A percentile compares a stretch with the other conserved stretches of the same genome.
These are phyloP conservation scores for Micronycteris hirsuta DNA, from an alignment of 2,113 vertebrate species.

Conservation along the genomic window DNA sequence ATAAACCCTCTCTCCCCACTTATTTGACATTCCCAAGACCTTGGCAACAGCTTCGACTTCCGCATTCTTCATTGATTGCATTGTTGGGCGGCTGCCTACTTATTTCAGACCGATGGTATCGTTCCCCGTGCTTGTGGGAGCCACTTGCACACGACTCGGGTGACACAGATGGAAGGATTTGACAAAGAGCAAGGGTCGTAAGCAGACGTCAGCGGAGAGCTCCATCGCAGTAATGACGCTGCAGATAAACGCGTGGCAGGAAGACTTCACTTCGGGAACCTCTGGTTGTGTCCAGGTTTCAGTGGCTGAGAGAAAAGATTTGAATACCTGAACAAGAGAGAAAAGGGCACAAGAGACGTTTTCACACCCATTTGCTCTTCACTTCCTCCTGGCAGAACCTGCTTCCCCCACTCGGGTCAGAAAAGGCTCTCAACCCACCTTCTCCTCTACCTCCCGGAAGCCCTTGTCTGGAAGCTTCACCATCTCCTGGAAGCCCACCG, in stretches of 20 bases:
- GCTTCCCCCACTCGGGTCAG: conserved; percentile 4
- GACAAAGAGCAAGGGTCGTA: neutral
- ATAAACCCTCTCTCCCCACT: neutral
- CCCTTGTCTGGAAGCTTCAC: neutral
- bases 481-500: neutral
- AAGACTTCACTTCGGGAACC: rapidly evolving
- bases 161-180: neutral
- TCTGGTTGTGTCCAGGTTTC: neutral
- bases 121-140: neutral
- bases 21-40: neutral
- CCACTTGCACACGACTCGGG: neutral
- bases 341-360: conserved; percentile 64
- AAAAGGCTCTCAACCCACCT: rapidly evolving
- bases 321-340: neutral
- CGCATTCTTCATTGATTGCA: neutral
- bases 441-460: neutral
- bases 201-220: neutral
- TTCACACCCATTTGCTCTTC: conserved; percentile 69
- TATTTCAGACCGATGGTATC: neutral
- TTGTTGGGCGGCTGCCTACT: neutral
- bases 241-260: too few relatives aligned
- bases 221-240: neutral
- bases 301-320: neutral
- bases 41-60: neutral
- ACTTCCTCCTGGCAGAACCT: conserved; percentile 71